Evolutionary conservation across 1,140 invertebrate genomes (phyloP).

Genomic region (Nomia melanderi): DNA sequence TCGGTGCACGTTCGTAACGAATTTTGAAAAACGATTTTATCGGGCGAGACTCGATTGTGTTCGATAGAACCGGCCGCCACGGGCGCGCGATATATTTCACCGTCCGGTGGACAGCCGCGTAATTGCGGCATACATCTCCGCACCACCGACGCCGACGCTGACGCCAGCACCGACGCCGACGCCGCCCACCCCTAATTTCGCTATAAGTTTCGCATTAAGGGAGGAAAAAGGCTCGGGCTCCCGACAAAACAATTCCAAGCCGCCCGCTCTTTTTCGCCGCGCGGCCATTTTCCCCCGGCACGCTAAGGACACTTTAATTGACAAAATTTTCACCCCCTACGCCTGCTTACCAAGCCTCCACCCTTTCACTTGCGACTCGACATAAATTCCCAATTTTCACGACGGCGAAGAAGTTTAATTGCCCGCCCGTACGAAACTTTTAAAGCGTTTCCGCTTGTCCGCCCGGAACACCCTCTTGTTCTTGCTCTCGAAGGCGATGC

Average conservation of each 20-base stretch:
- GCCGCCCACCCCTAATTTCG: conserved; percentile 19
- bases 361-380: neutral
- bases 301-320: conserved; percentile 58
- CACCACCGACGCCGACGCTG: no score
- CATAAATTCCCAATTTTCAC: conserved; percentile 72
- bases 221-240: neutral
- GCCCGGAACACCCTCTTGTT: conserved; percentile 54
- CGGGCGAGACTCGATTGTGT: conserved; percentile 5
- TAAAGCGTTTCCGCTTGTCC: conserved; percentile 67
- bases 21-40: conserved; percentile 54
- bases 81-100: conserved; percentile 34
- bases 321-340: conserved; percentile 51
- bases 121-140: conserved; percentile 40
- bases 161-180: no score
- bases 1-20: conserved; percentile 28
- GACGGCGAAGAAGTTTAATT: conserved; percentile 72
- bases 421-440: conserved; percentile 69
- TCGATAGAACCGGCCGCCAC: neutral
- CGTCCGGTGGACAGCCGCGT: conserved; percentile 16
- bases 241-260: conserved; percentile 16
- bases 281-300: no score
- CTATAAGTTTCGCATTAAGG: conserved; percentile 38
- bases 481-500: neutral
- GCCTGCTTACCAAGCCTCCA: no score
- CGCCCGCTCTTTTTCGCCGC: neutral